A percentile compares a stretch with the other conserved stretches of the same genome.
These are phyloP conservation scores for Pseudococcus jackbeardsleyi DNA, from an alignment of 2,888 invertebrate genomes.

Conservation along the genomic window DNA sequence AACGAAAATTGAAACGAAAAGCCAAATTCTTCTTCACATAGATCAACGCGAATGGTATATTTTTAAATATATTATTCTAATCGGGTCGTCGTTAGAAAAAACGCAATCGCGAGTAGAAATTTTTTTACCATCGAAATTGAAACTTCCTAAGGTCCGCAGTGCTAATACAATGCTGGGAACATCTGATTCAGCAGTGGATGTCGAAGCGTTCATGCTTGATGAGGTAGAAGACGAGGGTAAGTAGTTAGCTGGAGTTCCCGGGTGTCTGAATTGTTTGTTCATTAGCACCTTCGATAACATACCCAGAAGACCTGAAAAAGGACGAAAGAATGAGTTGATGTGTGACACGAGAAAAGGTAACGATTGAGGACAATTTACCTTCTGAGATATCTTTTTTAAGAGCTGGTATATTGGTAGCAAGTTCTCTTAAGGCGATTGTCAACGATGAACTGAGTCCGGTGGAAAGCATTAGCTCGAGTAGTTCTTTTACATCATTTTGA, in stretches of 20 bases:
- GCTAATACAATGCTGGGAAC: slow-evolving; percentile 90
- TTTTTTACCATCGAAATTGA: slow-evolving; percentile 83
- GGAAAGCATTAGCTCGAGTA: slow-evolving; percentile 92
- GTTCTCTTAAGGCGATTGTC: slow-evolving; percentile 90
- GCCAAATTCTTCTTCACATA: slow-evolving; percentile 58
- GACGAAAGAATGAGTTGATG: neutral
- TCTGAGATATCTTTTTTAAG: slow-evolving; percentile 92
- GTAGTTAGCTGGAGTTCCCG: slow-evolving; percentile 74
- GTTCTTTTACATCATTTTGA: slow-evolving; percentile 82
- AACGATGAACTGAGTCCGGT: slow-evolving; percentile 91
- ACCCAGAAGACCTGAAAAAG: slow-evolving; percentile 78
- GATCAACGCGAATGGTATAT: neutral
- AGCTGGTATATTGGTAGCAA: slow-evolving; percentile 88
- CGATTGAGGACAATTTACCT: slow-evolving; percentile 70
- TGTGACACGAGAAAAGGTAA: neutral
- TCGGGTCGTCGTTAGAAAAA: neutral
- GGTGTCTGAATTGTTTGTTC: slow-evolving; percentile 87
- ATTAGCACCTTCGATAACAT: slow-evolving; percentile 92
- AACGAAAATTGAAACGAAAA: slow-evolving; percentile 57
- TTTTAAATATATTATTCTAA: neutral
- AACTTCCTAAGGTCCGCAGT: slow-evolving; percentile 88
- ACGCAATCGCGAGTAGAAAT: neutral
- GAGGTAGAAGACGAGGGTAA: slow-evolving; percentile 62
- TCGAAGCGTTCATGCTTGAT: neutral
- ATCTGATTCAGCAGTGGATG: slow-evolving; percentile 77